Conservation (phyloP, 2,888 invertebrate species). For the Plagiodera versicolora region DNA sequence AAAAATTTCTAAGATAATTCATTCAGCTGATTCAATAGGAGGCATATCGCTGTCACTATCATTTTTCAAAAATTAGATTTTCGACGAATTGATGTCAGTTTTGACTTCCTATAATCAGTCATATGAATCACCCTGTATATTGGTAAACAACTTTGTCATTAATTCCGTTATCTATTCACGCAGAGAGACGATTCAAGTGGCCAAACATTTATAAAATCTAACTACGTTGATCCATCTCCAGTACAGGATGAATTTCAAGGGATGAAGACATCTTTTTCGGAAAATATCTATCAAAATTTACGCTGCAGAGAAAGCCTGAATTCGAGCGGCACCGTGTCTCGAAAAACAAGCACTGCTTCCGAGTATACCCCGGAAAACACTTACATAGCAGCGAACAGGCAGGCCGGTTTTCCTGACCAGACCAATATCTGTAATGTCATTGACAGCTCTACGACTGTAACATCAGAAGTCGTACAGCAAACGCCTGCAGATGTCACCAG, state of each 20-base stretch:
- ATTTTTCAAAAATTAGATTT: too few relatives aligned
- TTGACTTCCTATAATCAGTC: too few relatives aligned
- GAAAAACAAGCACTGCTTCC: conserved; percentile 63
- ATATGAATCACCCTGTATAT: too few relatives aligned
- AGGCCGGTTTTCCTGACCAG: conserved; percentile 32
- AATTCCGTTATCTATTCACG: conserved; percentile 12
- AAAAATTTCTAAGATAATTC: too few relatives aligned
- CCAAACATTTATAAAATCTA: conserved; percentile 40
- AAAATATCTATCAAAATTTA: conserved; percentile 48
- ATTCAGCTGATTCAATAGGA: too few relatives aligned
- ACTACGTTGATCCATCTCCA: conserved; percentile 32
- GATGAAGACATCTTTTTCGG: conserved; percentile 48
- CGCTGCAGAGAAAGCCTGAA: conserved; percentile 52
- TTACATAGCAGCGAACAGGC: conserved; percentile 44
- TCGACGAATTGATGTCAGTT: too few relatives aligned
- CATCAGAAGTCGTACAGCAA: conserved; percentile 17
- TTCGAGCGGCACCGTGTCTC: conserved; percentile 55
- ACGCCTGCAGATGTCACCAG: conserved; percentile 15
- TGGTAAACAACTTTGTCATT: background rate
- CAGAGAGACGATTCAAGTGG: conserved; percentile 48
- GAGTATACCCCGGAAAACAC: conserved; percentile 63
- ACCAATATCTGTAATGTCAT: conserved; percentile 43
- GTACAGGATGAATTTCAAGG: conserved; percentile 41
- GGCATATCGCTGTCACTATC: too few relatives aligned
- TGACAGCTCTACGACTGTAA: conserved; percentile 39